Percentiles rank a stretch among this genome's conserved stretches.
Conservation (phyloP, 2,113 vertebrate species). For the Lasiurus borealis region DNA sequence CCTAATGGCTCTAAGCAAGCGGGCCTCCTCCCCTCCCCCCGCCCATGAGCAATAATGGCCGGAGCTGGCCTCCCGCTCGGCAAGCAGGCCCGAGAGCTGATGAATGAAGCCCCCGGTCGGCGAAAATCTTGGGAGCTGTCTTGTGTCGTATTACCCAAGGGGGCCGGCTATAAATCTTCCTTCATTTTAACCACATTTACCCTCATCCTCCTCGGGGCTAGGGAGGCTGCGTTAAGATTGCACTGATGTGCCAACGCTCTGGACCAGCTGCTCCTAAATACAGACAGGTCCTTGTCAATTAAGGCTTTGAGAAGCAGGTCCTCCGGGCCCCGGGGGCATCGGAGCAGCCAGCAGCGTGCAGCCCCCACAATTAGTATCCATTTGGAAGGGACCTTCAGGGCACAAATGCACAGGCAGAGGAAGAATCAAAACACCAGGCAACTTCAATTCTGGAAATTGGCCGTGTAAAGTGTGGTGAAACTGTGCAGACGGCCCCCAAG, state of each 20-base stretch:
- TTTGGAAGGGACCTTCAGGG: slow-evolving; percentile 95
- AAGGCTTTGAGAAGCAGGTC: slow-evolving; percentile 98
- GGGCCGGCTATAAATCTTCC: slow-evolving; percentile 98
- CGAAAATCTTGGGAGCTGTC: slow-evolving; percentile 95
- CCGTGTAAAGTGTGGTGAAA: slow-evolving; percentile 88
- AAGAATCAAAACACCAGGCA: slow-evolving; percentile 91
- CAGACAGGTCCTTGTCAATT: slow-evolving; percentile 99
- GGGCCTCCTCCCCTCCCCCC: slow-evolving; percentile 85
- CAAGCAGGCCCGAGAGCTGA: slow-evolving; percentile 86
- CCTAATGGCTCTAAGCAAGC: slow-evolving; percentile 91
- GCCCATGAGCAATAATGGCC: slow-evolving; percentile 93
- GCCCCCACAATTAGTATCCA: slow-evolving; percentile 99
- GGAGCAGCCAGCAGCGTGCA: slow-evolving; percentile 93
- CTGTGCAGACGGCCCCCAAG: slow-evolving; percentile 88
- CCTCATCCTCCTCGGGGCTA: slow-evolving; percentile 92
- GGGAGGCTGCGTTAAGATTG: slow-evolving; percentile 97
- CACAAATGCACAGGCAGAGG: slow-evolving; percentile 92
- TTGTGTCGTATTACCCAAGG: slow-evolving; percentile 93
- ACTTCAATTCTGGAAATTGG: slow-evolving; percentile 89
- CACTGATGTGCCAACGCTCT: slow-evolving; percentile 96
- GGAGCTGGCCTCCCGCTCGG: slow-evolving; percentile 87
- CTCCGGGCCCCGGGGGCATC: slow-evolving; percentile 93
- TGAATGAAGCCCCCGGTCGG: slow-evolving; percentile 90
- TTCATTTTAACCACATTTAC: slow-evolving; percentile 97
- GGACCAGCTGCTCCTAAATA: slow-evolving; percentile 99